These are phyloP conservation scores for Carassius carassius DNA, from an alignment of 2,113 vertebrate genomes.

Conservation along the genomic window DNA sequence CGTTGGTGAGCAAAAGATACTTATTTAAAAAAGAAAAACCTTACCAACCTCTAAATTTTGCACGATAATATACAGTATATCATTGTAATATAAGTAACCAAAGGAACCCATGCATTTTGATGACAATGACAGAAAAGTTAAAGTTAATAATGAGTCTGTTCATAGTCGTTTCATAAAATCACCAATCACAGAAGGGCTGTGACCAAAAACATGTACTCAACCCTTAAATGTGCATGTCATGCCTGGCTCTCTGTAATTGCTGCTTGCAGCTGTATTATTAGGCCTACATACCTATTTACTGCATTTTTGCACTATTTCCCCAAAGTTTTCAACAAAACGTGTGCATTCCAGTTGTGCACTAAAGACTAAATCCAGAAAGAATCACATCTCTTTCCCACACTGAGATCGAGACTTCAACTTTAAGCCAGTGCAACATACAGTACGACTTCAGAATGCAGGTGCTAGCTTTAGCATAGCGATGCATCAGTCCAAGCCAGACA, in stretches of 20 bases:
- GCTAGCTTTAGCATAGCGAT: neutral
- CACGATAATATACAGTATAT: too few relatives aligned
- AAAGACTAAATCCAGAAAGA: constrained; percentile 3
- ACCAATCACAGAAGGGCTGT: neutral
- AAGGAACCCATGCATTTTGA: neutral
- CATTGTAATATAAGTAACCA: too few relatives aligned
- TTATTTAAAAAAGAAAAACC: too few relatives aligned
- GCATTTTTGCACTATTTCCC: neutral
- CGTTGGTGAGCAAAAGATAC: neutral
- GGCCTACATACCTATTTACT: neutral
- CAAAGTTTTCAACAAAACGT: neutral
- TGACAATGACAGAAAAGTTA: neutral
- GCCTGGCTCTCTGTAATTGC: neutral
- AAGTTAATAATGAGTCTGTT: neutral
- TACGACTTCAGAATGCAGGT: neutral
- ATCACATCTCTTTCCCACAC: neutral
- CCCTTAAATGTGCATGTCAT: neutral
- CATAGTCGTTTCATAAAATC: neutral
- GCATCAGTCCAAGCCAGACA: neutral
- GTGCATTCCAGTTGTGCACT: too few relatives aligned
- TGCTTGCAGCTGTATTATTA: constrained; percentile 7
- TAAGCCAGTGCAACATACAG: neutral
- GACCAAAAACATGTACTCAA: neutral
- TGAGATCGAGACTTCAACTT: neutral
- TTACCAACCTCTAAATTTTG: too few relatives aligned